A percentile compares a stretch with the other conserved stretches of the same genome.
phyloP scores from a whole-genome alignment of 2,797 vertebrate species.

The Argyrosomus regius region DNA sequence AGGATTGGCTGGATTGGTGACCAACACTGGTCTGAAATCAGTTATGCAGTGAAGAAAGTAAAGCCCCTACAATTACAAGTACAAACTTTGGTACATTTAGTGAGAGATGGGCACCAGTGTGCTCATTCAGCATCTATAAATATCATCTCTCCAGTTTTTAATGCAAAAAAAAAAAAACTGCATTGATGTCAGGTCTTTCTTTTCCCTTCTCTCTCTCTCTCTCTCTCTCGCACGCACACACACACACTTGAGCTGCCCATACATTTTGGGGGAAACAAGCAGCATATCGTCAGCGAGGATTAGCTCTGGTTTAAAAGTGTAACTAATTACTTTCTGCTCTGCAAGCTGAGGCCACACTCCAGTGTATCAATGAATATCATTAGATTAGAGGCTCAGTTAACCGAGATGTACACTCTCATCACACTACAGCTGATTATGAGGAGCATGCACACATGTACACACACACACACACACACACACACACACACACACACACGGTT shows the following conservation, averaged over 20 bases:
- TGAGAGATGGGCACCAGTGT: neutral
- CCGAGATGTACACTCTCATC: conserved; percentile 50
- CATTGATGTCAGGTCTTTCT: neutral
- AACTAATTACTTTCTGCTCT: conserved; percentile 76
- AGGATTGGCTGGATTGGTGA: neutral
- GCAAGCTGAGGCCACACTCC: conserved; percentile 60
- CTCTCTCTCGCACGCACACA: neutral
- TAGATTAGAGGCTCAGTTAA: conserved; percentile 61
- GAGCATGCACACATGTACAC: conserved; percentile 6
- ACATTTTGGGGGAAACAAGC: conserved; percentile 60
- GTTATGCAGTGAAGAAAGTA: too few species aligned
- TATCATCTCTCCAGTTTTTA: neutral
- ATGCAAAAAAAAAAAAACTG: neutral
- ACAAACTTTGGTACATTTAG: neutral
- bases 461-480: conserved; percentile 4
- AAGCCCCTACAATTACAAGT: neutral
- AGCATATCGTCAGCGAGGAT: conserved; percentile 64
- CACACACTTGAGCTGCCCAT: conserved; percentile 36
- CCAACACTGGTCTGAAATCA: neutral
- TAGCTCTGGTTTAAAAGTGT: conserved; percentile 68
- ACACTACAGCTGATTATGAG: conserved; percentile 22
- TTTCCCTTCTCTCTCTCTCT: neutral
- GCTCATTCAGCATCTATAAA: neutral
- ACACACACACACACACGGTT: neutral
- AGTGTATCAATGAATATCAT: conserved; percentile 74